A percentile compares a stretch with the other conserved stretches of the same genome.
phyloP scores from a whole-genome alignment of 2,113 vertebrate species.

The Podarcis muralis region DNA sequence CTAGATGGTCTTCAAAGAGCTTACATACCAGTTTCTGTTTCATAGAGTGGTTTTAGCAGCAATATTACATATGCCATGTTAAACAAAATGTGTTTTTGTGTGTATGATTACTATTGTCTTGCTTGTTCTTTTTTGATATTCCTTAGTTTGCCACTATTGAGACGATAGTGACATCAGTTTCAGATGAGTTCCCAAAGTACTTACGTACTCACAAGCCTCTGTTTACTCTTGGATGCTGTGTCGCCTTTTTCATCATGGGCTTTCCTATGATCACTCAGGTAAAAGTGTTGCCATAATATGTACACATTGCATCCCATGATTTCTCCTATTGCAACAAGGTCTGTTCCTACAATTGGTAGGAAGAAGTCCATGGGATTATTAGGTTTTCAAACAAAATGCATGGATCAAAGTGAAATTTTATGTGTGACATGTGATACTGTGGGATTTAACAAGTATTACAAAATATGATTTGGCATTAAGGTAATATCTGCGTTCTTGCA shows the following conservation, averaged over 20 bases:
- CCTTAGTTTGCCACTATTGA: slow-evolving; percentile 96
- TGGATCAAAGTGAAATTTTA: not conserved
- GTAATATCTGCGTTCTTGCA: not conserved
- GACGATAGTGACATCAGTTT: slow-evolving; percentile 96
- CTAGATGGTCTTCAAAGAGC: not conserved
- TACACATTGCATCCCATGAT: not conserved
- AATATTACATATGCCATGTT: not conserved
- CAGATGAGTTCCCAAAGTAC: slow-evolving; percentile 95
- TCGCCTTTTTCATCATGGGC: slow-evolving; percentile 92
- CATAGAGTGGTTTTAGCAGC: not conserved
- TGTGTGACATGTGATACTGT: not conserved
- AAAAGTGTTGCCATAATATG: not conserved
- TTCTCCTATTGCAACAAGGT: not conserved
- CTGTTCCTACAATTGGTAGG: not conserved
- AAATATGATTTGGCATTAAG: not conserved
- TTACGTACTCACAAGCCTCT: slow-evolving; percentile 91
- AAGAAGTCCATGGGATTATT: not conserved
- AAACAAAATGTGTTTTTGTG: not conserved
- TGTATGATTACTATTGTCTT: not conserved
- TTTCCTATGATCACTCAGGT: slow-evolving; percentile 99
- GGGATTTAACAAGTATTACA: not conserved
- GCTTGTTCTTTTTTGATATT: not conserved
- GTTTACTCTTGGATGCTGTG: slow-evolving; percentile 92
- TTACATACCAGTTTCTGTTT: not conserved
- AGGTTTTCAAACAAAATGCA: accelerated